Evolutionary conservation across 2,797 vertebrate species (phyloP).

Genomic region (Valencia hispanica): DNA sequence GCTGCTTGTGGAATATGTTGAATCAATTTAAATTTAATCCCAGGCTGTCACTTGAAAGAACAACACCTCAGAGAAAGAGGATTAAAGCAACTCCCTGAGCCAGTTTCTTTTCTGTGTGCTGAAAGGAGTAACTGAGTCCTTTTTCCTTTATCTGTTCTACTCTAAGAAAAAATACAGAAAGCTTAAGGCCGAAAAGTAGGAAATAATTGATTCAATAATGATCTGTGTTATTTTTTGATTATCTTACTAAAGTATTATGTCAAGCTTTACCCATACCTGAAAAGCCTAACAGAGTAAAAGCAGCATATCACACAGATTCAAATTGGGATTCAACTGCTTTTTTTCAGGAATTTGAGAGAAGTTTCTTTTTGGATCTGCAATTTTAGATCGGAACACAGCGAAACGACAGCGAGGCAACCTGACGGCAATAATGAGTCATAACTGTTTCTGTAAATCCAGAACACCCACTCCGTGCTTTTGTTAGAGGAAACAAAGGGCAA

Average conservation of each 20-base stretch:
- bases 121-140: conserved; percentile 17
- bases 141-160: conserved; percentile 3
- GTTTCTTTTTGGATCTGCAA: background rate
- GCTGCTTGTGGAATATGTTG: conserved; percentile 31
- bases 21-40: conserved; percentile 46
- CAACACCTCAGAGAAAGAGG: conserved; percentile 34
- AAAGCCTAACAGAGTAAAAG: background rate
- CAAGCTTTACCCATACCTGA: background rate
- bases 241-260: background rate
- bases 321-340: background rate
- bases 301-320: background rate
- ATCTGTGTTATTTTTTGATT: background rate
- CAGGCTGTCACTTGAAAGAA: conserved; percentile 40
- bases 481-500: conserved; percentile 41
- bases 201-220: conserved; percentile 5
- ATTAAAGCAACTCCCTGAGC: conserved; percentile 40
- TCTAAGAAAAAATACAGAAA: background rate
- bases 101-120: conserved; percentile 3
- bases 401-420: conserved; percentile 28
- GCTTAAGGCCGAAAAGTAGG: background rate
- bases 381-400: conserved; percentile 14
- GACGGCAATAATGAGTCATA: conserved; percentile 48
- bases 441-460: conserved; percentile 41
- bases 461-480: conserved; percentile 47
- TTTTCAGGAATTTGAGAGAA: background rate